These are phyloP conservation scores for Scaptomyza parva DNA, from an alignment of 2,888 invertebrate species.

Conservation along the genomic window DNA sequence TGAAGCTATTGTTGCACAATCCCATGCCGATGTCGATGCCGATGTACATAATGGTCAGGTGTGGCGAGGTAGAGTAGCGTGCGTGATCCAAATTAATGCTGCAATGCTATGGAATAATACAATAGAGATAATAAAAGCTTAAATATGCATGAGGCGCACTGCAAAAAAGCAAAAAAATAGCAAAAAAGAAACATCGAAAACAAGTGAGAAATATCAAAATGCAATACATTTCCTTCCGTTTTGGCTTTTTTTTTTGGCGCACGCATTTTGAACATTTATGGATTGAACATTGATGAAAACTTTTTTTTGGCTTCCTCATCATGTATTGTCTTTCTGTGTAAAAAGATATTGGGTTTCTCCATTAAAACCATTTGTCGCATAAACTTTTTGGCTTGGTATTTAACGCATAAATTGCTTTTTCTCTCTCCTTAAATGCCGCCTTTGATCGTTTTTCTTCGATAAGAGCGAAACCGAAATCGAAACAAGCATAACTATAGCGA, in stretches of 20 bases:
- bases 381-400: constrained; percentile 6
- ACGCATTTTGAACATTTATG: constrained; percentile 28
- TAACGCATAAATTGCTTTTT: constrained; percentile 29
- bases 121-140: constrained; percentile 65
- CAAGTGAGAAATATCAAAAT: constrained; percentile 53
- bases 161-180: too few relatives aligned
- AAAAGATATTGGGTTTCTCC: constrained; percentile 1
- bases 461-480: constrained; percentile 23
- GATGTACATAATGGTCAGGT: constrained; percentile 23
- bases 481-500: constrained; percentile 24
- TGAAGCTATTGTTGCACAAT: constrained; percentile 49
- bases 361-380: constrained; percentile 29
- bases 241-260: constrained; percentile 20
- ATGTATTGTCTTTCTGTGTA: not conserved
- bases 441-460: constrained; percentile 19
- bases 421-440: constrained; percentile 45
- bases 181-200: constrained; percentile 19
- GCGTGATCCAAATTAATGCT: constrained; percentile 72
- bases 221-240: constrained; percentile 75
- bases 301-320: constrained; percentile 36
- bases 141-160: constrained; percentile 64
- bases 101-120: constrained; percentile 63
- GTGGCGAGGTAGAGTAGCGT: constrained; percentile 36
- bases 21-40: too few relatives aligned
- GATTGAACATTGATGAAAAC: constrained; percentile 20